phyloP scores from a whole-genome alignment of 1,140 invertebrate genomes.

The Micrasema longulum region DNA sequence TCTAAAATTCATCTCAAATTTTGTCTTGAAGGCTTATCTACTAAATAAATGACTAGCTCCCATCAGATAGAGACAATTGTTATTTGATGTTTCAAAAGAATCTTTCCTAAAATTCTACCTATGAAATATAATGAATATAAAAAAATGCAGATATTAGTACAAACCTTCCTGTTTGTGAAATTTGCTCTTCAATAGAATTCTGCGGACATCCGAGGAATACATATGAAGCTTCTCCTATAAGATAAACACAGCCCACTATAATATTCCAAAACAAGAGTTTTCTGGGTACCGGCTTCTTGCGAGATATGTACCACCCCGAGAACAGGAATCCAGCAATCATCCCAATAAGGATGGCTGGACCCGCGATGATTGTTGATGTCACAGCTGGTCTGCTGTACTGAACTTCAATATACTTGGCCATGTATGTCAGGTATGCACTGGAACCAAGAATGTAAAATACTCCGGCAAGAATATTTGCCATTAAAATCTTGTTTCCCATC shows the following conservation, averaged over 20 bases:
- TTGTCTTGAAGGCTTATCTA: too few species aligned
- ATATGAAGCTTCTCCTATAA: conserved; percentile 66
- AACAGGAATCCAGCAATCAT: conserved; percentile 74
- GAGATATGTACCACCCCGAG: conserved; percentile 73
- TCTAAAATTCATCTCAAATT: too few species aligned
- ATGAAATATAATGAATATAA: too few species aligned
- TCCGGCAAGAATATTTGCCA: conserved; percentile 70
- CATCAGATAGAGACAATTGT: too few species aligned
- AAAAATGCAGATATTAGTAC: too few species aligned
- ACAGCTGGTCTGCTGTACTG: conserved; percentile 75
- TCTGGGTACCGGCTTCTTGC: conserved; percentile 71
- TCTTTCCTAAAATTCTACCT: too few species aligned
- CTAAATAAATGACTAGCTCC: too few species aligned
- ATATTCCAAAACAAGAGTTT: conserved; percentile 75
- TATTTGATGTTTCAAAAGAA: too few species aligned
- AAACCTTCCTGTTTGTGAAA: conserved; percentile 58
- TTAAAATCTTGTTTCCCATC: conserved; percentile 71
- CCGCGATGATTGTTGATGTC: conserved; percentile 73
- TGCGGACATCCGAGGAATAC: conserved; percentile 72
- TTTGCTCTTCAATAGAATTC: conserved; percentile 60
- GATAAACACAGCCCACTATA: conserved; percentile 69
- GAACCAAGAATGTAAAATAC: conserved; percentile 75
- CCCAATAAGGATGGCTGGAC: conserved; percentile 70
- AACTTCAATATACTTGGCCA: conserved; percentile 79
- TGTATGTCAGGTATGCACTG: conserved; percentile 76